A percentile compares a stretch with the other conserved stretches of the same genome.
Conservation (phyloP, 2,888 invertebrate species). For the Microdon myrmicae region DNA sequence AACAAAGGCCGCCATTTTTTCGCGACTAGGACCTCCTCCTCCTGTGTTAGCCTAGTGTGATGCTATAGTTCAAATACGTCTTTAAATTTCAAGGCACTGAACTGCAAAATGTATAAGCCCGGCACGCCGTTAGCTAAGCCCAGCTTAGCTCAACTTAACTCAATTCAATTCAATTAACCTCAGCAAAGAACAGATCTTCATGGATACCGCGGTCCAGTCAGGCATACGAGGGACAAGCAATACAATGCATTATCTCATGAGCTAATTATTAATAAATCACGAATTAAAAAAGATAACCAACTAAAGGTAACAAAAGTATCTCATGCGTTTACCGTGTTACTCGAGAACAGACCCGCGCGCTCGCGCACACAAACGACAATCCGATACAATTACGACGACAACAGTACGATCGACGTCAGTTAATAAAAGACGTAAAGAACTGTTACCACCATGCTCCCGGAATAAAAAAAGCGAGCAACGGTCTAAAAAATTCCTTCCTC, state of each 20-base stretch:
- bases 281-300: not conserved
- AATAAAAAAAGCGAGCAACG: conserved; percentile 35
- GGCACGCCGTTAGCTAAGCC: too few relatives aligned
- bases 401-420: conserved; percentile 28
- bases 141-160: too few relatives aligned
- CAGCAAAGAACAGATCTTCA: too few relatives aligned
- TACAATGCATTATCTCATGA: too few relatives aligned
- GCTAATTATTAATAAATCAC: too few relatives aligned
- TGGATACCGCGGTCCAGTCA: too few relatives aligned
- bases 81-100: conserved; percentile 18
- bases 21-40: conserved; percentile 39
- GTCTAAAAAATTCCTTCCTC: conserved; percentile 58
- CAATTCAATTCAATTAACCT: too few relatives aligned
- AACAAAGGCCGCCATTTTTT: conserved; percentile 40
- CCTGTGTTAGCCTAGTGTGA: conserved; percentile 18
- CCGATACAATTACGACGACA: conserved; percentile 15
- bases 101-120: not conserved
- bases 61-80: conserved; percentile 26
- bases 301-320: conserved; percentile 21
- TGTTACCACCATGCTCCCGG: conserved; percentile 28
- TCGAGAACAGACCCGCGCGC: conserved; percentile 15
- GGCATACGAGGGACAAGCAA: too few relatives aligned
- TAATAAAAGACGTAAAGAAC: conserved; percentile 26
- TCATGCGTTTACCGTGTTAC: conserved; percentile 41
- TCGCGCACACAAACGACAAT: conserved; percentile 8